Evolutionary conservation across 2,797 vertebrate species (phyloP), one percentile per base, ranked within the genome.

Genomic region (Halcyon badia): DNA sequence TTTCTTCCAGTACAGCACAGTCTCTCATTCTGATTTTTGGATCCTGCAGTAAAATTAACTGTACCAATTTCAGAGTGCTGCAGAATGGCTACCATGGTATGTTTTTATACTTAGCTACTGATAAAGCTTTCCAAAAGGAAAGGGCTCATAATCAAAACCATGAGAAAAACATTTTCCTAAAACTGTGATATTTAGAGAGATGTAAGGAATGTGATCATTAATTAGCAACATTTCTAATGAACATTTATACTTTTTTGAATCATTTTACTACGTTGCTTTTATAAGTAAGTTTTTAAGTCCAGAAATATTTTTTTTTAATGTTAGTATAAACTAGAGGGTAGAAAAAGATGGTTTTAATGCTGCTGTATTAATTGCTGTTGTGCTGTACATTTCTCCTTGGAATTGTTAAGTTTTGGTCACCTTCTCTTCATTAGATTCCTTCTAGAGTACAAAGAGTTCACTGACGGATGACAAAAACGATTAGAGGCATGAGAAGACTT

Each of bases 381-480:
- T 41, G 51, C 42, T 66, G 35, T 15, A 61, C 22, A 70, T 24
- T 37, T 54, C 48, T 69, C 46, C 37, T 80, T 25, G 56, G 39
- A 79, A 77, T 31, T 2, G 1, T 22, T 41, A 25, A 9, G 14
- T 79, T 87, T 70, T 77, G 48, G 78, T 64, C 52, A 52, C 21
- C 28, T 75, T 81, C 41, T 33, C 49, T 66, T n/a, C 5, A 1
- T 51, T 57, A n/a, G 6, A 21, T 15, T 84, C 68, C 17, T 89
- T 84, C 17, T 42, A 41, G 39, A 30, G 62, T 35, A 85, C 75
- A 94, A 87, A 93, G 33, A 28, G 31, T 19, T 92, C 71, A 68
- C 42, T 85, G 89, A 75, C 6, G 61, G 71, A 77, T 90, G 87
- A 83, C 81, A 92, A 84, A 97, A 91, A 44, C 0, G 0, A 91